Conservation (phyloP, 2,797 vertebrate species). For the Psittacula derbiana region DNA sequence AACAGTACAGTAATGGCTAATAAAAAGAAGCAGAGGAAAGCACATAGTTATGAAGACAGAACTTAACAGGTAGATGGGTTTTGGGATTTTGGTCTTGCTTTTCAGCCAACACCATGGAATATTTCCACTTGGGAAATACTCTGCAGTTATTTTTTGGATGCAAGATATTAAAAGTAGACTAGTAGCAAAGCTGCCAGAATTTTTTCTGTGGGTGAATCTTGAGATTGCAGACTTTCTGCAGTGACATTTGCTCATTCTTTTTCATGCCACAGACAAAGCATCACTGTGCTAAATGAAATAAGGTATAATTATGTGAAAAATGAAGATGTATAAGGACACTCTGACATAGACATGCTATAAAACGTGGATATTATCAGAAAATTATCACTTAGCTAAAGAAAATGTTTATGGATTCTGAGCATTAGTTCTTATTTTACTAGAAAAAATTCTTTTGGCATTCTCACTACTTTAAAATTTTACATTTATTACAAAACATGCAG, state of each 20-base stretch:
- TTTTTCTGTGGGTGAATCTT: neutral
- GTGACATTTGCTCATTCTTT: neutral
- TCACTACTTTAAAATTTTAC: neutral
- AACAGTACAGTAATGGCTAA: neutral
- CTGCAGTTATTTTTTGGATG: neutral
- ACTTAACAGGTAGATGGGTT: neutral
- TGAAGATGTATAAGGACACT: neutral
- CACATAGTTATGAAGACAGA: neutral
- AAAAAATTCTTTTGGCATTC: neutral
- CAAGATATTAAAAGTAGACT: neutral
- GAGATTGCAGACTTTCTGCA: neutral
- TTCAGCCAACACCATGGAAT: neutral
- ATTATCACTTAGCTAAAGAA: neutral
- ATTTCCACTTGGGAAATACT: neutral
- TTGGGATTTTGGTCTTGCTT: neutral
- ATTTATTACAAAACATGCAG: neutral
- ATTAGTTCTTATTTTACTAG: neutral
- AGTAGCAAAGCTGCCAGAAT: neutral
- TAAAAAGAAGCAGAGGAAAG: neutral
- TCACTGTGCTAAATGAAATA: neutral
- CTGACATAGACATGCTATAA: neutral
- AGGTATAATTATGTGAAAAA: neutral
- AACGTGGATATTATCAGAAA: neutral
- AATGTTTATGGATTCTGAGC: neutral
- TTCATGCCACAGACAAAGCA: neutral